These are phyloP conservation scores for Sebastolobus alascanus DNA, from an alignment of 2,797 vertebrate genomes.

Conservation along the genomic window DNA sequence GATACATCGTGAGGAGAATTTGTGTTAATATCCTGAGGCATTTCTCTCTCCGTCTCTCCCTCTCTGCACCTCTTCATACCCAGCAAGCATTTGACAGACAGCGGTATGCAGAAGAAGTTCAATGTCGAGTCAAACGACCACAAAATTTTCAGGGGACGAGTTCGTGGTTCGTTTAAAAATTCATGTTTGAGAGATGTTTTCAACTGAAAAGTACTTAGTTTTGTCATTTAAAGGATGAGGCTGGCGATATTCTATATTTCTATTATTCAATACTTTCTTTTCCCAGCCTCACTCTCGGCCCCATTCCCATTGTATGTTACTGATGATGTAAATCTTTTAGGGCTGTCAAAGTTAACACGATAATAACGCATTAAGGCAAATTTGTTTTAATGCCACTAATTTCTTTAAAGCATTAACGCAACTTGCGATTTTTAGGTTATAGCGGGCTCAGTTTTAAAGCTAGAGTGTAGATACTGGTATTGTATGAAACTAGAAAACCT, in stretches of 20 bases:
- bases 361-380: too few species aligned
- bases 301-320: too few species aligned
- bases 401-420: too few species aligned
- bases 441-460: too few species aligned
- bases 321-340: too few species aligned
- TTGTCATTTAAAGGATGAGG: neutral
- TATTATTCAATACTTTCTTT: neutral
- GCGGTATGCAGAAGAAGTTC: constrained; percentile 4
- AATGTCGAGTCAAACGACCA: constrained; percentile 14
- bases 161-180: neutral
- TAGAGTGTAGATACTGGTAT: too few species aligned
- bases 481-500: too few species aligned
- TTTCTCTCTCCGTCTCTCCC: constrained; percentile 10
- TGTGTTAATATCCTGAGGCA: constrained; percentile 30
- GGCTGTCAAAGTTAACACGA: too few species aligned
- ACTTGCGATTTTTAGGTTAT: too few species aligned
- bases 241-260: neutral
- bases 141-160: neutral
- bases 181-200: neutral
- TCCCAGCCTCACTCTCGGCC: neutral
- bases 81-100: constrained; percentile 26
- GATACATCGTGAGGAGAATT: constrained; percentile 16
- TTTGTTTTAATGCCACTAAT: too few species aligned
- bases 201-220: neutral
- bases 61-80: neutral